Evolutionary conservation across 2,797 vertebrate species (phyloP).

Genomic region (Acanthiza pusilla): DNA sequence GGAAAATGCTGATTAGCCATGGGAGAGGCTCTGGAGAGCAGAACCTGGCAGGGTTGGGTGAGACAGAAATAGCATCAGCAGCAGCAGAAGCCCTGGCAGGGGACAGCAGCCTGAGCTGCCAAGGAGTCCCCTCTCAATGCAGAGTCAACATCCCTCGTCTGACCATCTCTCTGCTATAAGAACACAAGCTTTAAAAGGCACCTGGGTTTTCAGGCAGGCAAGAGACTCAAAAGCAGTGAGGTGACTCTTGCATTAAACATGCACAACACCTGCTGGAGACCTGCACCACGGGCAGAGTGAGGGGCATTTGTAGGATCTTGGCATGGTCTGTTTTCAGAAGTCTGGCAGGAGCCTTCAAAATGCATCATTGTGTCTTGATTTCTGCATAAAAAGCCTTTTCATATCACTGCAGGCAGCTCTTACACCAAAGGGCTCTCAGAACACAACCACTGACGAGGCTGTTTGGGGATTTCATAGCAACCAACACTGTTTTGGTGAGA

Average conservation of each 20-base stretch:
- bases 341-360: not conserved
- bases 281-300: rapidly evolving
- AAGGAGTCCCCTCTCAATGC: not conserved
- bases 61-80: not conserved
- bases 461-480: constrained; percentile 63
- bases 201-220: not conserved
- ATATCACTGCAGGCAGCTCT: constrained; percentile 1
- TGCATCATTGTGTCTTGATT: not conserved
- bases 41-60: not conserved
- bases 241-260: rapidly evolving
- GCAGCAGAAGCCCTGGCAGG: not conserved
- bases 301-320: not conserved
- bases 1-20: not conserved
- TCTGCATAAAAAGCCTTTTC: constrained; percentile 33
- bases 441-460: constrained; percentile 13
- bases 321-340: not conserved
- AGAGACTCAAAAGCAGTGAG: not conserved
- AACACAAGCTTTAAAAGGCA: not conserved
- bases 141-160: not conserved
- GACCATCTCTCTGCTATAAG: not conserved
- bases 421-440: not conserved
- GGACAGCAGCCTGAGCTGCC: not conserved
- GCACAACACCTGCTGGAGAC: not conserved
- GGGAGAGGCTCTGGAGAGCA: not conserved
- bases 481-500: constrained; percentile 53